A percentile compares a stretch with the other conserved stretches of the same genome.
Evolutionary conservation across 2,888 invertebrate genomes (phyloP).

Genomic region (Electrophaes corylata): DNA sequence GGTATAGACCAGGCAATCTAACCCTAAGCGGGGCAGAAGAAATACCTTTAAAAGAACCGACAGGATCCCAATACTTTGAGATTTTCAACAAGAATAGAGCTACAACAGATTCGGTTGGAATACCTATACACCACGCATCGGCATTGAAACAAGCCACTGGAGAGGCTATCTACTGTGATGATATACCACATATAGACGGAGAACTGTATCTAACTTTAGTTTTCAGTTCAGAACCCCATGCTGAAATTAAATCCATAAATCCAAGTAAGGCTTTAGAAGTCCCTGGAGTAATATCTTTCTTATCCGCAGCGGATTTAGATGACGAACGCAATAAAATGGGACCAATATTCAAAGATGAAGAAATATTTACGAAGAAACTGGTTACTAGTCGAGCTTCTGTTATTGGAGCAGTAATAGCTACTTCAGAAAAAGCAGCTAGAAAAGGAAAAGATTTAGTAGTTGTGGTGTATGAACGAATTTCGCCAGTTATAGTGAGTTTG

Average conservation of each 20-base stretch:
- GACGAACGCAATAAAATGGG: slow-evolving; percentile 87
- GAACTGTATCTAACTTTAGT: slow-evolving; percentile 92
- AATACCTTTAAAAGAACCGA: slow-evolving; percentile 62
- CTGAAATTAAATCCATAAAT: slow-evolving; percentile 91
- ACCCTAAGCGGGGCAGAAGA: slow-evolving; percentile 65
- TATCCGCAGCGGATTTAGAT: slow-evolving; percentile 90
- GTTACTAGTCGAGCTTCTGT: slow-evolving; percentile 92
- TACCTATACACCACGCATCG: slow-evolving; percentile 91
- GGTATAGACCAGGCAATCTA: slow-evolving; percentile 36
- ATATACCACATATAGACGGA: slow-evolving; percentile 88
- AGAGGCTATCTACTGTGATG: slow-evolving; percentile 96
- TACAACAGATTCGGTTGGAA: slow-evolving; percentile 88
- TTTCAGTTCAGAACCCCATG: slow-evolving; percentile 91
- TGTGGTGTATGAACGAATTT: slow-evolving; percentile 90
- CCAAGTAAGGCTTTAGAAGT: slow-evolving; percentile 87
- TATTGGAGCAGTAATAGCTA: slow-evolving; percentile 91
- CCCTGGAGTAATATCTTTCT: slow-evolving; percentile 91
- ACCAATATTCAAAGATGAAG: slow-evolving; percentile 90
- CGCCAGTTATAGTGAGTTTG: slow-evolving; percentile 92
- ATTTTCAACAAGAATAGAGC: slow-evolving; percentile 73
- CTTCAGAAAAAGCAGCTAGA: slow-evolving; percentile 90
- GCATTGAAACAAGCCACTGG: slow-evolving; percentile 95
- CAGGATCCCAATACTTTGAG: slow-evolving; percentile 88
- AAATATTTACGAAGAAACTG: slow-evolving; percentile 89
- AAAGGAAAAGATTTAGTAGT: slow-evolving; percentile 90